phyloP scores from a whole-genome alignment of 2,797 vertebrate genomes.

The Antrozous pallidus region DNA sequence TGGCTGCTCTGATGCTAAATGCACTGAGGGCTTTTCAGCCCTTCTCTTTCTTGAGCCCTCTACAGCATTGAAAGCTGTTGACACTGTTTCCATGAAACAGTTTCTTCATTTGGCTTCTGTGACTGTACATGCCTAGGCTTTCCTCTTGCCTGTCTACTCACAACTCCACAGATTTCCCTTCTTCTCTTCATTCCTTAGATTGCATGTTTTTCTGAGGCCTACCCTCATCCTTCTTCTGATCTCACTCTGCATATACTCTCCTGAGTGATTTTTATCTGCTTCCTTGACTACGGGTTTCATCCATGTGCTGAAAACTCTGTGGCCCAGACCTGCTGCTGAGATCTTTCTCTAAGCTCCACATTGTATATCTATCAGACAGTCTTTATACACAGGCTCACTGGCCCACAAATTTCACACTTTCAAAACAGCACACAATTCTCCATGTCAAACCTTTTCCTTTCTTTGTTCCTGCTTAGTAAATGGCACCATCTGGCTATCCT shows the following conservation, averaged over 20 bases:
- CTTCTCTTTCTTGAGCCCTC: background rate
- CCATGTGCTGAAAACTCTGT: background rate
- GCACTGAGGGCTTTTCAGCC: background rate
- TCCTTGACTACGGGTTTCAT: background rate
- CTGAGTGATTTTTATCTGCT: background rate
- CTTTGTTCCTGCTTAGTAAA: background rate
- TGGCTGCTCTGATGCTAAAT: background rate
- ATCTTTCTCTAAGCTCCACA: background rate
- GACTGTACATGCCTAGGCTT: background rate
- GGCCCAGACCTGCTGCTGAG: background rate
- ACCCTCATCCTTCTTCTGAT: background rate
- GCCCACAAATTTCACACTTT: background rate
- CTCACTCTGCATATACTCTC: background rate
- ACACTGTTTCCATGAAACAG: background rate
- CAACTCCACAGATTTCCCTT: background rate
- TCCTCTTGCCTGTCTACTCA: background rate
- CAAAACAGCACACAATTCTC: background rate
- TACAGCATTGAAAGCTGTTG: background rate
- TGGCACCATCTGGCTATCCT: background rate
- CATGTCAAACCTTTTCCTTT: background rate
- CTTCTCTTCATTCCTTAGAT: background rate
- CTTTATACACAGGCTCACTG: background rate
- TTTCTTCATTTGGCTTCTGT: background rate
- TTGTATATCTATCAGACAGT: background rate
- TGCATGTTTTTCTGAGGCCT: background rate